Percentiles rank a stretch among this genome's conserved stretches.
Conservation (phyloP, 2,888 invertebrate species). For the Leptopilina myrica region DNA sequence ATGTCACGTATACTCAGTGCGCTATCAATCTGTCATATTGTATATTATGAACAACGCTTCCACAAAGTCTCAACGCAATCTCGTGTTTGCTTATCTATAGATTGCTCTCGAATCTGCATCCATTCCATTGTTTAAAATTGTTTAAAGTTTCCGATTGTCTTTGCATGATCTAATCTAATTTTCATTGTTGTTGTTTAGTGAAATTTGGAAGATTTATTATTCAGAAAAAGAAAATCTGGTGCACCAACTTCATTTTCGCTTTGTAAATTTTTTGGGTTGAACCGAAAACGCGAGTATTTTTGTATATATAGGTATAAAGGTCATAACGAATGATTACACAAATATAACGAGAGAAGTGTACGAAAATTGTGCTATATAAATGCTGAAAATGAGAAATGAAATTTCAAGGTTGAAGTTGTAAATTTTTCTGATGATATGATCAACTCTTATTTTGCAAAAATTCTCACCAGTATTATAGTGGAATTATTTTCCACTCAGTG, state of each 20-base stretch:
- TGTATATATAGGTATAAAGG: too few species aligned
- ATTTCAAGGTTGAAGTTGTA: too few species aligned
- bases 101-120: neutral
- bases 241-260: too few species aligned
- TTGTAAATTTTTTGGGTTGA: too few species aligned
- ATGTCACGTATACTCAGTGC: constrained; percentile 2
- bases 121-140: neutral
- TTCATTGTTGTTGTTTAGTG: too few species aligned
- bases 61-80: constrained; percentile 25
- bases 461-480: neutral
- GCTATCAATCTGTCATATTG: constrained; percentile 18
- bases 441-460: neutral
- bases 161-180: neutral
- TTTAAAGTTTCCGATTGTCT: neutral
- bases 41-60: neutral
- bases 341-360: too few species aligned
- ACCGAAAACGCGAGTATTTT: too few species aligned
- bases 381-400: too few species aligned
- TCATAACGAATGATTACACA: too few species aligned
- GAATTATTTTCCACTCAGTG: neutral
- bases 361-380: too few species aligned
- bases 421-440: neutral
- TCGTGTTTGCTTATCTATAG: neutral
- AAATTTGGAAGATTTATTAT: too few species aligned
- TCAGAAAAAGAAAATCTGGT: too few species aligned